Conservation (phyloP, 2,113 vertebrate genomes). For the Caranx ignobilis region DNA sequence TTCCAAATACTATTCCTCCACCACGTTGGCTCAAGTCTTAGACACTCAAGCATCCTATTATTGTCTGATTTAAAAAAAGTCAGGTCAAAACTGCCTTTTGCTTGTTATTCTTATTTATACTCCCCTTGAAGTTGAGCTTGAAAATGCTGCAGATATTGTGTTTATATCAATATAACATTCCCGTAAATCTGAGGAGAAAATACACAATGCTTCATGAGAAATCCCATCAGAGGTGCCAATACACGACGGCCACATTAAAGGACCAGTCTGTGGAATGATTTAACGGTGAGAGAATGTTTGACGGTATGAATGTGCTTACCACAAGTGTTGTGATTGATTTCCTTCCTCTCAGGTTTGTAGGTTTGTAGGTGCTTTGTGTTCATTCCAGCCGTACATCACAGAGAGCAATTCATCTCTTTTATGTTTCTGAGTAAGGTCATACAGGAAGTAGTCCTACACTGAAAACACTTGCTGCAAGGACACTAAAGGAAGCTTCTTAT, state of each 20-base stretch:
- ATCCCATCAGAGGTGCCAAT: background rate
- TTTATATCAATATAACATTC: background rate
- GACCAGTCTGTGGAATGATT: conserved; percentile 17
- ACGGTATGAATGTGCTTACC: background rate
- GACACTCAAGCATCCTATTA: background rate
- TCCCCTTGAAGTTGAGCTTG: background rate
- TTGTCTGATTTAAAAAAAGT: background rate
- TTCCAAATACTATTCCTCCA: conserved; percentile 60
- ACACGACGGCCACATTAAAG: background rate
- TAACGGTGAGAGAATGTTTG: background rate
- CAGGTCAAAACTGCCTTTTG: background rate
- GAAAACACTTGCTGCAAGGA: conserved; percentile 14
- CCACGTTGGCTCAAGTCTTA: conserved; percentile 15
- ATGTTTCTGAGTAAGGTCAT: conserved; percentile 17
- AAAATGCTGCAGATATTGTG: background rate
- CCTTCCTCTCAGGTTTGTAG: background rate
- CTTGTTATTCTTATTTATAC: background rate
- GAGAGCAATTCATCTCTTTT: conserved; percentile 18
- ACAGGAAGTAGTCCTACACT: background rate
- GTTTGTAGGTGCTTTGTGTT: conserved; percentile 11
- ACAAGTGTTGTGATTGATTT: conserved; percentile 17
- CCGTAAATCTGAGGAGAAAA: background rate
- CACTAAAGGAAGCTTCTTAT: background rate
- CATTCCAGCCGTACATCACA: conserved; percentile 27
- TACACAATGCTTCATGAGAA: conserved; percentile 1